Base-by-base conservation (phyloP, 2,797 vertebrate genomes). In the Paedocypris micromegethes region DNA sequence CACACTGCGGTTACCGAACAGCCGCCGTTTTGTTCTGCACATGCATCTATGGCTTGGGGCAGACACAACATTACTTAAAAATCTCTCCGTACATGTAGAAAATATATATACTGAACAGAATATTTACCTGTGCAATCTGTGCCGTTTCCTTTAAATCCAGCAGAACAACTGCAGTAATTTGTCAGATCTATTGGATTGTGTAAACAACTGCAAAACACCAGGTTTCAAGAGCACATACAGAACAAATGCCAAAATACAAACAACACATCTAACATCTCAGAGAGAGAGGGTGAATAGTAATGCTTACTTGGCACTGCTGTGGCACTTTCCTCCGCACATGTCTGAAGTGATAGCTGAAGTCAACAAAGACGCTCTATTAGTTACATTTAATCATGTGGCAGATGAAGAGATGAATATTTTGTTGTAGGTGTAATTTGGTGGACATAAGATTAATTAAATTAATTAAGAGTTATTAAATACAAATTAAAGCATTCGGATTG, bases 241-340 rank as follows among this genome's bases (percentile, higher is more conserved):
- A 42, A 52, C 40, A 9, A 4, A 45, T 40, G 9, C 38, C 48
- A 51, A 23, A 62, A 50, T 42, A 42, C 3, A 5, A 9, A 49
- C 9, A 49, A 50, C 2, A 9, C 8, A 5, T 61, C n/a, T n/a
- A n/a, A n/a, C n/a, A n/a, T n/a, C n/a, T n/a, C n/a, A n/a, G n/a
- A n/a, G n/a, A n/a, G n/a, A n/a, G n/a, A n/a, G n/a, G n/a, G n/a
- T n/a, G n/a, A n/a, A n/a, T n/a, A n/a, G n/a, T n/a, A n/a, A n/a
- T n/a, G 89, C 94, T 50, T 82, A 98, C 96, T 97, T 98, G 40
- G 95, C 94, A 0, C 95, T 98, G 71, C 86, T 92, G 78, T 98
- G 94, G 79, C 95, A 98, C 0, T 74, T 90, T 5, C 84, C 7
- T 0, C 88, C 88, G 9, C 96, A 98, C 0, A 78, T 50, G 0